phyloP scores from a whole-genome alignment of 64 coral and sea anemone genomes.

The Actinia equina region DNA sequence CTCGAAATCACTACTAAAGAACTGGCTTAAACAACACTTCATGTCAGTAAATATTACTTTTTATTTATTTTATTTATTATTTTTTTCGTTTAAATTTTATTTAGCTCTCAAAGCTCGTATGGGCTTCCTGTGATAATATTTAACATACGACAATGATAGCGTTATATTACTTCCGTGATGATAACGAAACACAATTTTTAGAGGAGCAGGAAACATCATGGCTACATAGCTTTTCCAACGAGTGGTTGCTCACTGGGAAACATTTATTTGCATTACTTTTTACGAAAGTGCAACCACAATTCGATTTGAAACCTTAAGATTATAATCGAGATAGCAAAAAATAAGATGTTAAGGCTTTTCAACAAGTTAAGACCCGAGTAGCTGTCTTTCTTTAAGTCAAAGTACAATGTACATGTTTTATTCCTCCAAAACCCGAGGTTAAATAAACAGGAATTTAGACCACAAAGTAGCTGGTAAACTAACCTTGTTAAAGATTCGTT shows the following conservation, averaged over 20 bases:
- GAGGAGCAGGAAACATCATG: background rate
- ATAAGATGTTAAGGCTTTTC: background rate
- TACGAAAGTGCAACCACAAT: background rate
- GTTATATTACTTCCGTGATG: background rate
- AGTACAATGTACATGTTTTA: background rate
- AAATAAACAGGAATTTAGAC: background rate
- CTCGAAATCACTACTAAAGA: too few relatives aligned
- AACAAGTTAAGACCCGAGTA: background rate
- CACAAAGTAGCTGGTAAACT: background rate
- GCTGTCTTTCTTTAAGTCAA: background rate
- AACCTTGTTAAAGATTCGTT: slow-evolving; percentile 84
- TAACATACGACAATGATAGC: background rate
- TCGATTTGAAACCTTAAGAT: background rate
- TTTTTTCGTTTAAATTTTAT: too few relatives aligned
- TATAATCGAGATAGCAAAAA: background rate
- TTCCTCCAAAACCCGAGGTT: background rate
- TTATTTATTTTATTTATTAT: too few relatives aligned
- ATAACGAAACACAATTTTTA: background rate
- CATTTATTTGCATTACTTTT: background rate
- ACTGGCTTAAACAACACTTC: too few relatives aligned
- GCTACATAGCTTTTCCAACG: background rate
- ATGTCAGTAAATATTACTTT: too few relatives aligned
- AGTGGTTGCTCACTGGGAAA: too few relatives aligned
- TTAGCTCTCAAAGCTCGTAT: too few relatives aligned
- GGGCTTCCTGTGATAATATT: background rate